Conservation (phyloP, 2,113 vertebrate genomes). For the Tachysurus fulvidraco region DNA sequence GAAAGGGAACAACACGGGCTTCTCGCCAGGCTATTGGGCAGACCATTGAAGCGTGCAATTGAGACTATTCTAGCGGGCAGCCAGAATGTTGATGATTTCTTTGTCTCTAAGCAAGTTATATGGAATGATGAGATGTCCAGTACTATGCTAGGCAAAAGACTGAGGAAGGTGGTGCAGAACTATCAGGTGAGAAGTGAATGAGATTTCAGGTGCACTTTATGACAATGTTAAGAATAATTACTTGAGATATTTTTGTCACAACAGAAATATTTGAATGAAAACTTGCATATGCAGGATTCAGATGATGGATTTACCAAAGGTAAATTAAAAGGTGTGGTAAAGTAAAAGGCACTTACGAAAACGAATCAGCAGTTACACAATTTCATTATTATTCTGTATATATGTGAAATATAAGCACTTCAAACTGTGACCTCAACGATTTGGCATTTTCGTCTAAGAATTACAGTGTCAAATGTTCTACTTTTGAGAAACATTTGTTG, state of each 20-base stretch:
- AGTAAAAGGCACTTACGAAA: not conserved
- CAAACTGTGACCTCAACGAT: not conserved
- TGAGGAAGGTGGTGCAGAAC: conserved; percentile 76
- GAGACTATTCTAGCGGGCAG: conserved; percentile 67
- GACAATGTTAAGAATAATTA: not conserved
- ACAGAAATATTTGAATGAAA: not conserved
- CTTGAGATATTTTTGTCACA: no score
- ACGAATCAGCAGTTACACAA: not conserved
- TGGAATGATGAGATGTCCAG: conserved; percentile 79
- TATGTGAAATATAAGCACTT: not conserved
- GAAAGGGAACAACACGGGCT: conserved; percentile 56
- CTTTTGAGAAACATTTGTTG: not conserved
- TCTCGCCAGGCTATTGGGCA: conserved; percentile 64
- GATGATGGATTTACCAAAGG: not conserved
- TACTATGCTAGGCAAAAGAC: conserved; percentile 69
- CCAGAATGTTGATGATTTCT: conserved; percentile 62
- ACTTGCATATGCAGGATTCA: not conserved
- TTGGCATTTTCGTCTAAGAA: not conserved
- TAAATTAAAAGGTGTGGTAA: not conserved
- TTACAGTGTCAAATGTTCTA: not conserved
- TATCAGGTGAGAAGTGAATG: conserved; percentile 67
- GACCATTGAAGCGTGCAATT: conserved; percentile 63
- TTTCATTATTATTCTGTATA: not conserved
- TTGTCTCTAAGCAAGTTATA: conserved; percentile 64
- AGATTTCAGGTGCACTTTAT: not conserved